phyloP scores from a whole-genome alignment of 1,140 invertebrate species.

The Drosophila dunni region DNA sequence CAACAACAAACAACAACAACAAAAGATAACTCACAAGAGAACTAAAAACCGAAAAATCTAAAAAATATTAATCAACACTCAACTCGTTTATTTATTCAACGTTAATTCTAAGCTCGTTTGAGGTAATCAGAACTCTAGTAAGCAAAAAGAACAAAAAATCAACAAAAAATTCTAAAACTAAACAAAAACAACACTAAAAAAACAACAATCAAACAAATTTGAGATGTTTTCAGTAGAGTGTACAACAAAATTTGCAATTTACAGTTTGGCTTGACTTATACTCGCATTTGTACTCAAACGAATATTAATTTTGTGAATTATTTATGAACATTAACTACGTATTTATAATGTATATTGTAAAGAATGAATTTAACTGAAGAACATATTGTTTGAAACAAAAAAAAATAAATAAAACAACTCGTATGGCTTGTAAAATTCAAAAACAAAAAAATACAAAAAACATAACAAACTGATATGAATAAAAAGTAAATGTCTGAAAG shows the following conservation, averaged over 20 bases:
- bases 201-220: conserved; percentile 1
- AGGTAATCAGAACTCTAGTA: conserved; percentile 16
- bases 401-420: conserved; percentile 23
- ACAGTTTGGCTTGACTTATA: conserved; percentile 73
- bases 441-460: conserved; percentile 8
- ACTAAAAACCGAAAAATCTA: conserved; percentile 1
- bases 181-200: conserved; percentile 9
- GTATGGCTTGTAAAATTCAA: conserved; percentile 30
- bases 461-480: conserved; percentile 16
- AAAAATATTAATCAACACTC: conserved; percentile 12
- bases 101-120: conserved; percentile 21
- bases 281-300: conserved; percentile 81
- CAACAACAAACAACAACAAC: not conserved
- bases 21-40: too few relatives aligned
- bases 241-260: conserved; percentile 34
- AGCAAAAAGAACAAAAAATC: not conserved
- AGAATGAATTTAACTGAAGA: conserved; percentile 49
- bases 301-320: conserved; percentile 44
- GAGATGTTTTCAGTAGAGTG: conserved; percentile 41
- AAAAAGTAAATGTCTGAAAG: conserved; percentile 6
- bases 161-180: conserved; percentile 7
- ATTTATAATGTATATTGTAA: conserved; percentile 55
- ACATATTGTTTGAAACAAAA: conserved; percentile 36
- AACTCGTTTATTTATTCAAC: conserved; percentile 35
- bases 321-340: conserved; percentile 42